phyloP scores from a whole-genome alignment of 2,888 invertebrate genomes.

The Apeira syringaria region DNA sequence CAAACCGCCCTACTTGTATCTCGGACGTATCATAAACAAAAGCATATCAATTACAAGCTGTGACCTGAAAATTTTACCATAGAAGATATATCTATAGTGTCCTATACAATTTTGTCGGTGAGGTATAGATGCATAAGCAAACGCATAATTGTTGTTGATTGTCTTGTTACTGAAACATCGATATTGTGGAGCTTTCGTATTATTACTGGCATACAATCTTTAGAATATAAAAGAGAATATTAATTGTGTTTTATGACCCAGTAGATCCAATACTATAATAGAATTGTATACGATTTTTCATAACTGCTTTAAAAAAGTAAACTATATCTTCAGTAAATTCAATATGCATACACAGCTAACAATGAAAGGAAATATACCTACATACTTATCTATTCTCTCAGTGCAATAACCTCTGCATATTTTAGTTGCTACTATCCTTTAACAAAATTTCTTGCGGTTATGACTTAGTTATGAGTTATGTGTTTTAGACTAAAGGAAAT shows the following conservation, averaged over 20 bases:
- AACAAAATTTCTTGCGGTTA: too few relatives aligned
- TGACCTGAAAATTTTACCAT: neutral
- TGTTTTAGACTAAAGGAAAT: too few relatives aligned
- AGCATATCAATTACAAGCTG: constrained; percentile 18
- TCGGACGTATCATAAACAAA: constrained; percentile 13
- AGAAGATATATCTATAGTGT: neutral
- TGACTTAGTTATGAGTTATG: too few relatives aligned
- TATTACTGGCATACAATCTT: neutral
- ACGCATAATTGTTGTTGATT: neutral
- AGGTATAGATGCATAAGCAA: neutral
- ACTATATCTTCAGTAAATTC: too few relatives aligned
- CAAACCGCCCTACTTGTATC: constrained; percentile 9
- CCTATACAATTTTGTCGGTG: neutral
- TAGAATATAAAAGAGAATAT: neutral
- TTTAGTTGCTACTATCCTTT: too few relatives aligned
- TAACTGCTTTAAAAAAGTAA: too few relatives aligned
- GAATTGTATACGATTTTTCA: too few relatives aligned
- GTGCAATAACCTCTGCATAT: too few relatives aligned
- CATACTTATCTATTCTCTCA: too few relatives aligned
- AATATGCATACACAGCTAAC: too few relatives aligned
- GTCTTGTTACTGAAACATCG: neutral
- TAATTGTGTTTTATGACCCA: neutral
- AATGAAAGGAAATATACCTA: too few relatives aligned
- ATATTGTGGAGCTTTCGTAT: neutral
- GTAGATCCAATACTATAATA: too few relatives aligned